Base-by-base conservation (phyloP, 2,113 vertebrate species). In the Gasterosteus nipponicus region DNA sequence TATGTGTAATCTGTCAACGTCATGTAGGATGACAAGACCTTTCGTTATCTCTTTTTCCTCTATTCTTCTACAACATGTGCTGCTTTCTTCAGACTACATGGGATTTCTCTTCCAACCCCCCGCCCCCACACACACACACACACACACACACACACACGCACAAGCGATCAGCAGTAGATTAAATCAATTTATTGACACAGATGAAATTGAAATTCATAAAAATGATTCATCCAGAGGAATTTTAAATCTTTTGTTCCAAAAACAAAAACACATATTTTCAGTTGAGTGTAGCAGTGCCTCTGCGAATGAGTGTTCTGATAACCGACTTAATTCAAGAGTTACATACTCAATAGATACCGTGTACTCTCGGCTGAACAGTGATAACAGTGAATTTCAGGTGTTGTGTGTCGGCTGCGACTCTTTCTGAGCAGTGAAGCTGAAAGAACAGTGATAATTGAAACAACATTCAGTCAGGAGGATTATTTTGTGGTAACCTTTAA, bases 171-270 rank as follows among this genome's bases (percentile, higher is more conserved):
- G 10, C 77, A 59, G 0, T 22, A 78, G 57, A 46, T 82, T 7
- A 58, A 76, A 33, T 80, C n/a, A 53, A 64, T 90, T 89, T 89
- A 90, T 87, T 90, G 68, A 72, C 77, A 73, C 29, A 78, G 57
- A 75, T 60, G 5, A 73, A 75, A 78, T 71, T 19, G 57, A 61
- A 78, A 68, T 65, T 41, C 4, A 70, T 66, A 59, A 33, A 54
- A 54, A 67, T 70, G 10, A 62, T 35, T 51, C 26, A 29, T 16
- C 26, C 68, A 57, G 18, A 61, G 12, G 16, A n/a, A 78, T 54
- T 26, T 26, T 26, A 26, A 26, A 26, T 26, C 22, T 26, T 26
- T 26, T 26, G 22, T 26, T 26, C 39, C 35, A 12, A 64, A 63
- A 47, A 77, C 22, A 69, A n/a, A 76, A 74, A 49, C 33, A 60